A percentile compares a stretch with the other conserved stretches of the same genome.
These are phyloP conservation scores for Branchipolynoe longqiensis DNA, from an alignment of 2,888 invertebrate species.

Conservation along the genomic window DNA sequence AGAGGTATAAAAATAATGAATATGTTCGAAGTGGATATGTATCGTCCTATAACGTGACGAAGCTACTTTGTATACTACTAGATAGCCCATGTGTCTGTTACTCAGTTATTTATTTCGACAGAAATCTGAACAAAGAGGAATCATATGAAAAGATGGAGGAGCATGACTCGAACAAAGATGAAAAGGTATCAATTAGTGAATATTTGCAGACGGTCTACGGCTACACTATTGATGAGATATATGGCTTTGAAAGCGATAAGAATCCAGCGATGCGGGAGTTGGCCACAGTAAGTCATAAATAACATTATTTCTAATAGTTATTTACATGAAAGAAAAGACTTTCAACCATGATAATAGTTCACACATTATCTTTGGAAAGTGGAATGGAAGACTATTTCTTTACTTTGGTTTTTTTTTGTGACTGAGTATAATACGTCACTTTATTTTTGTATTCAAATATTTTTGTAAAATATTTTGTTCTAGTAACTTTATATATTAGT, in stretches of 20 bases:
- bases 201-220: constrained; percentile 94
- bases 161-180: constrained; percentile 90
- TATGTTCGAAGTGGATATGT: background rate
- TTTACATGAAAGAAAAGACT: too few relatives aligned
- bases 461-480: too few relatives aligned
- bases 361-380: too few relatives aligned
- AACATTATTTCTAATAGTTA: too few relatives aligned
- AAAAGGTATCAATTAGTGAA: constrained; percentile 92
- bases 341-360: too few relatives aligned
- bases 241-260: constrained; percentile 71
- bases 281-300: constrained; percentile 68
- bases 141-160: constrained; percentile 92
- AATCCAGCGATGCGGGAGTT: constrained; percentile 71
- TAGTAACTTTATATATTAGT: too few relatives aligned
- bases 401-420: too few relatives aligned
- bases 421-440: too few relatives aligned
- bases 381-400: too few relatives aligned
- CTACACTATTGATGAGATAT: constrained; percentile 84
- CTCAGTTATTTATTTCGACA: constrained; percentile 58
- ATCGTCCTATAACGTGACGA: background rate
- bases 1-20: background rate
- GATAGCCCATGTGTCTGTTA: background rate
- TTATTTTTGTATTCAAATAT: too few relatives aligned
- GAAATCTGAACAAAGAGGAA: constrained; percentile 86
- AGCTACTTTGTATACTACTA: background rate